Base-by-base conservation (phyloP, 2,888 invertebrate genomes). In the Limnephilus marmoratus region DNA sequence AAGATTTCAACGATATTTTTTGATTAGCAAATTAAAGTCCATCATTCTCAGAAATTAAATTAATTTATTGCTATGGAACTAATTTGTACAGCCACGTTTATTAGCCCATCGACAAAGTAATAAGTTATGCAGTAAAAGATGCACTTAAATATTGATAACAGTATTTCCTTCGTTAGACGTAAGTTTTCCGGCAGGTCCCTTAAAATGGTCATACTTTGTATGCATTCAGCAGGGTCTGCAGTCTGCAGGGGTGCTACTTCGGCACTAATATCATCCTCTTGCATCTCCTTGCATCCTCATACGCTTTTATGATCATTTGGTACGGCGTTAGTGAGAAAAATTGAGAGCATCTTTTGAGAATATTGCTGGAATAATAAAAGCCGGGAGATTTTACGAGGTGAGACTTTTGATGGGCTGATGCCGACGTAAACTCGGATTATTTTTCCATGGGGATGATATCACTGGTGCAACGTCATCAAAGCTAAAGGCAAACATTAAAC, bases 181-280 rank as follows among this genome's bases (percentile, higher is more conserved):
- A 68, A 9, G 68, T 68, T 68, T 24, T 24, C 68, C 68, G 9
- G 68, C 24, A 86, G 15, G 24, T 29, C 29, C 24, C 85, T 90
- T 92, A 53, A 92, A 92, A 92, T 86, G 29, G 81, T 3, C 53
- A 85, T 68, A 92, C 90, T 92, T 92, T 92, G 92, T 92, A 92
- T 92, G 92, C 92, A 91, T 89, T 92, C 86, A 41, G 86, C 88
- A 53, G 31, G 45, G 88, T 68, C 53, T 45, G 34, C 83, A 83
- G 82, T 83, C 90, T 49, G 85, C 34, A 88, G 88, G 80, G 88
- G 88, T 89, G 88, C 37, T 31, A 3, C 5, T 37, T 29, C 29
- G 80, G 49, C 45, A 13, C 29, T 31, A 86, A 29, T 80, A 81
- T 49, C 90, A 41, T 0, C 82, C 45, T 53, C 45, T 68, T 90